phyloP scores from a whole-genome alignment of 1,140 invertebrate species.

The Polypedilum pembai region DNA sequence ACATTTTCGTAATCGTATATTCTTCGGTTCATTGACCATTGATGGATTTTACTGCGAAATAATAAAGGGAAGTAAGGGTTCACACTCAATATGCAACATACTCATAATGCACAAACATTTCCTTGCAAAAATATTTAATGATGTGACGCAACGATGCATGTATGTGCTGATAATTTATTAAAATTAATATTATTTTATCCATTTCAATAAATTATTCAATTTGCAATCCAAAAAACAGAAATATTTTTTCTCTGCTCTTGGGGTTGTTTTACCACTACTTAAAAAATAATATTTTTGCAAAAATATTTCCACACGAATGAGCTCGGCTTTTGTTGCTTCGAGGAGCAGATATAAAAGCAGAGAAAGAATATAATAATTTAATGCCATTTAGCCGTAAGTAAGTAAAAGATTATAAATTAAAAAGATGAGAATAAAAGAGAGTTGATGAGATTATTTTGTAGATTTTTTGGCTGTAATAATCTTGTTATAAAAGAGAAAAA shows the following conservation, averaged over 20 bases:
- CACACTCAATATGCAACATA: neutral
- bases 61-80: constrained; percentile 5
- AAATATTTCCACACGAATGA: constrained; percentile 12
- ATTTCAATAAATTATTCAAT: constrained; percentile 9
- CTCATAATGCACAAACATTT: neutral
- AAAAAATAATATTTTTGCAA: constrained; percentile 20
- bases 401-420: constrained; percentile 20
- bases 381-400: constrained; percentile 16
- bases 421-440: constrained; percentile 13
- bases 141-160: constrained; percentile 10
- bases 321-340: neutral
- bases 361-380: constrained; percentile 10
- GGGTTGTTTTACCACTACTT: constrained; percentile 10
- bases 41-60: constrained; percentile 2
- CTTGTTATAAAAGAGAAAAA: neutral
- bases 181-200: constrained; percentile 20
- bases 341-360: neutral
- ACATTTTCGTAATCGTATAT: constrained; percentile 1
- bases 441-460: constrained; percentile 5
- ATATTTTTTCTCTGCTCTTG: neutral
- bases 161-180: constrained; percentile 4
- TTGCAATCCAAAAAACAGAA: neutral
- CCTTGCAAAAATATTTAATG: neutral
- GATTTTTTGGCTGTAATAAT: constrained; percentile 10
- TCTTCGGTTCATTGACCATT: constrained; percentile 14